Evolutionary conservation across 2,113 vertebrate species (phyloP), one percentile per base, ranked within the genome.

Genomic region (Gopherus evgoodei): DNA sequence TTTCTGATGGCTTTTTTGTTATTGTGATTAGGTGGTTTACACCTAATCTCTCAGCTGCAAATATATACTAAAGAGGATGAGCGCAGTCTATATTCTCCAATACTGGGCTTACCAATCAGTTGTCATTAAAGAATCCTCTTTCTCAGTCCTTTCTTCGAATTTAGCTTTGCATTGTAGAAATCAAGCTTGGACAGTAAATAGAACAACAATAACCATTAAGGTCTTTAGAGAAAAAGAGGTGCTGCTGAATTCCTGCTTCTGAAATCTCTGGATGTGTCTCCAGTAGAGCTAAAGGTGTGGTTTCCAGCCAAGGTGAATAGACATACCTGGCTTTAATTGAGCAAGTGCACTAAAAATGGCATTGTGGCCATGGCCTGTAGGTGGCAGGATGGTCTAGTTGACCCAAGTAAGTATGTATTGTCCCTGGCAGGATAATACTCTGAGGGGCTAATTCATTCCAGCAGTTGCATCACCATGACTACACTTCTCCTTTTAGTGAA

Each of bases 1-100:
- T 96, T 90, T 59, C 81, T 49, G 59, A 52, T 92, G 35, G 79
- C 11, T 89, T 93, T 47, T 90, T 94, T 94, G 12, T 91, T 91
- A 24, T 25, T 47, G 14, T 81, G 84, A 84, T 93, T 81, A 69
- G 84, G 17, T 27, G 35, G 90, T 86, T 97, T 96, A 57, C n/a
- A 50, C 35, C 53, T 90, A 89, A 95, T 91, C 90, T 86, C 12
- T 6, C 11, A 81, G 54, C 83, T 94, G 57, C 54, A 88, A 85
- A 87, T 62, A 84, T 31, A 21, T 56, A 52, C 80, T 90, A 81
- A 62, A 17, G 53, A n/a, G 0, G 0, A 50, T 59, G 72, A 81
- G n/a, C 29, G 29, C n/a, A 89, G 75, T 22, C 22, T 87, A 3
- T 86, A n/a, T 88, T 93, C 75, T 87, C 17, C 35, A 93, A 86